Evolutionary conservation across 2,113 vertebrate species (phyloP).

Genomic region (Pheucticus melanocephalus): DNA sequence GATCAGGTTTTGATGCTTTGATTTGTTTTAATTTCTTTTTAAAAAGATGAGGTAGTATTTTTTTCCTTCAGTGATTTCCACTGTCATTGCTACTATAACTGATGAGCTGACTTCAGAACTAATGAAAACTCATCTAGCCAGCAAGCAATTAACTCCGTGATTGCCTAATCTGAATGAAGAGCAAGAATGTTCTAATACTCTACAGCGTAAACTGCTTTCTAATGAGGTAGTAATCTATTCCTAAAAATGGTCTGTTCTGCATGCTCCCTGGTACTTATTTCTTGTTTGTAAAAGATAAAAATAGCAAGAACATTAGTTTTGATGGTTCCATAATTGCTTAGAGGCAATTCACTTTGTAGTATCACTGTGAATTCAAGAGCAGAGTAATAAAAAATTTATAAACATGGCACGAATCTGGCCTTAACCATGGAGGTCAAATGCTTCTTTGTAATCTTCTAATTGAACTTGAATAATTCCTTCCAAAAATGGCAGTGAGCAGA

Average conservation of each 20-base stretch:
- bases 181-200: not conserved
- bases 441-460: not conserved
- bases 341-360: not conserved
- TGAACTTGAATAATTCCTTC: not conserved
- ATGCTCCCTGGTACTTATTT: not conserved
- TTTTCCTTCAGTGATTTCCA: not conserved
- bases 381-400: not conserved
- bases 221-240: not conserved
- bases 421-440: not conserved
- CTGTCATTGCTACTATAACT: not conserved
- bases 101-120: not conserved
- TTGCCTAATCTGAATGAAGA: not conserved
- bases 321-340: not conserved
- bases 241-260: not conserved
- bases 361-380: not conserved
- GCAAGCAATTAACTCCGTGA: not conserved
- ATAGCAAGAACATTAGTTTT: not conserved
- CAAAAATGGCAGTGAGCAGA: not conserved
- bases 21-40: not conserved
- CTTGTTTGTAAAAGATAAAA: conserved; percentile 6
- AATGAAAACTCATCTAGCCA: not conserved
- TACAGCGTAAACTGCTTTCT: not conserved
- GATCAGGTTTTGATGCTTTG: not conserved
- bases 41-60: not conserved
- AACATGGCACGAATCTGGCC: not conserved